These are phyloP conservation scores for Pogonomyrmex barbatus DNA, from an alignment of 1,140 invertebrate genomes.

Conservation along the genomic window DNA sequence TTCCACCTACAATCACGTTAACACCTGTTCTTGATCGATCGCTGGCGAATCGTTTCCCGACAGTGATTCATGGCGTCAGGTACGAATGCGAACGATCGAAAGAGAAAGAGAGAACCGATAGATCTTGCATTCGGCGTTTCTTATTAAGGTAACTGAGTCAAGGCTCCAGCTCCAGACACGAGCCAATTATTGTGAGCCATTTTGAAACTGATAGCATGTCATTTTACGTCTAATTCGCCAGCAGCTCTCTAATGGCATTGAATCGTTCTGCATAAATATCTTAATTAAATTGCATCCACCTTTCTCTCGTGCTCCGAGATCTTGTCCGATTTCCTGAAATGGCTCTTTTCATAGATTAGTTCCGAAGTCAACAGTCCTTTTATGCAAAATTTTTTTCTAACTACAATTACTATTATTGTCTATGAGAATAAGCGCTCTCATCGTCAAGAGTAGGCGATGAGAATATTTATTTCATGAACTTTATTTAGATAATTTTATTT, in stretches of 20 bases:
- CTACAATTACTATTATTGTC: background rate
- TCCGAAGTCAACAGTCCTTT: background rate
- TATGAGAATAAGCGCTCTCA: background rate
- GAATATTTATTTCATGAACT: background rate
- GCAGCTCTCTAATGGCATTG: conserved; percentile 31
- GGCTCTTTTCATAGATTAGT: background rate
- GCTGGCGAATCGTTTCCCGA: conserved; percentile 41
- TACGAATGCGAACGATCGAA: conserved; percentile 20
- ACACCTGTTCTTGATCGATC: conserved; percentile 66
- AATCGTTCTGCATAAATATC: conserved; percentile 39
- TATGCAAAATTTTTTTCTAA: background rate
- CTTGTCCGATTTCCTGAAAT: background rate
- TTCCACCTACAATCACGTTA: conserved; percentile 40
- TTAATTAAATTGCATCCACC: conserved; percentile 35
- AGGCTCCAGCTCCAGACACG: conserved; percentile 69
- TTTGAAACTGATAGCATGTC: conserved; percentile 46
- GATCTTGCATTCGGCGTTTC: conserved; percentile 71
- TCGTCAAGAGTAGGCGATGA: background rate
- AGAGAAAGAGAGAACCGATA: conserved; percentile 58
- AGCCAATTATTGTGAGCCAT: conserved; percentile 62
- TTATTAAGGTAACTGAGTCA: conserved; percentile 83
- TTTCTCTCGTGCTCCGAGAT: conserved; percentile 1
- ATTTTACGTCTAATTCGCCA: conserved; percentile 55
- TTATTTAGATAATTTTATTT: background rate
- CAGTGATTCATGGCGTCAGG: conserved; percentile 66